Conservation (phyloP, 2,888 invertebrate genomes). For the Dicycla oo region DNA sequence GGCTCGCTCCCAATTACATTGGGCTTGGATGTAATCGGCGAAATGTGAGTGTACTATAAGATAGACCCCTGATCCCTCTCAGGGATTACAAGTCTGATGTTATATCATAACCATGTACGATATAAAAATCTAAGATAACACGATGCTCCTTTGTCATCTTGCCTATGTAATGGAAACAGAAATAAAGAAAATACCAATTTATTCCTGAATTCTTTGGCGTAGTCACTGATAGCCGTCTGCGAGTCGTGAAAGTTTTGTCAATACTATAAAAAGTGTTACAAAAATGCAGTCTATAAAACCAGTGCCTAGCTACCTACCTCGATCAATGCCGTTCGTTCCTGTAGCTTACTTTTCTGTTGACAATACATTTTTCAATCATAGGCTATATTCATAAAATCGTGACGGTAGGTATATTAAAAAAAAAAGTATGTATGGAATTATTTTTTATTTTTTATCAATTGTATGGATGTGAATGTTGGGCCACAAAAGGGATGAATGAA, state of each 20-base stretch:
- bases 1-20: background rate
- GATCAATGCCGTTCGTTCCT: constrained; percentile 30
- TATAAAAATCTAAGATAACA: background rate
- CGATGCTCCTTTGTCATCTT: background rate
- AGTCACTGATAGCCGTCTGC: constrained; percentile 21
- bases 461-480: too few species aligned
- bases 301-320: constrained; percentile 22
- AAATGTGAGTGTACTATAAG: background rate
- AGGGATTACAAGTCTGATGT: background rate
- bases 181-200: constrained; percentile 19
- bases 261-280: constrained; percentile 32
- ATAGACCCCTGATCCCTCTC: background rate
- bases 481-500: too few species aligned
- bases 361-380: constrained; percentile 35
- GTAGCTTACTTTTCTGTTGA: constrained; percentile 28
- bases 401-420: background rate
- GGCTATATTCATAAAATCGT: constrained; percentile 16
- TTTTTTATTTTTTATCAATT: too few species aligned
- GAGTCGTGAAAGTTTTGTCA: constrained; percentile 42
- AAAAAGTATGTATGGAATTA: too few species aligned
- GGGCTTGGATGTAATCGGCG: background rate
- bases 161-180: background rate
- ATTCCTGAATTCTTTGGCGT: constrained; percentile 21
- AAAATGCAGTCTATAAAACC: constrained; percentile 19
- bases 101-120: too few species aligned